Evolutionary conservation across 1,140 invertebrate genomes (phyloP), one percentile per base, ranked within the genome.

Genomic region (Pseudoatta argentina): DNA sequence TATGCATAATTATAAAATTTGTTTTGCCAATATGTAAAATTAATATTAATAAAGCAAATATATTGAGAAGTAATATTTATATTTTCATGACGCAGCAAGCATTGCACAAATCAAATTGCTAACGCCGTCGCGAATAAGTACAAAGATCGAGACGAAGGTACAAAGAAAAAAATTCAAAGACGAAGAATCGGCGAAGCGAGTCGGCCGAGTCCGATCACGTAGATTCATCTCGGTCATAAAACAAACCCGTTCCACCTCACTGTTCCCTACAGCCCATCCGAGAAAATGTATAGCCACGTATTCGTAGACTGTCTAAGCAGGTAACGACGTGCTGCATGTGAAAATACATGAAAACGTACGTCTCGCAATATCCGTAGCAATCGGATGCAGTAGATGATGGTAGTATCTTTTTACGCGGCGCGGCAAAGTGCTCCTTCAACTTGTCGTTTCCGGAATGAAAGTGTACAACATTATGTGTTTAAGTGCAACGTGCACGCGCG

Each of bases 201-300:
- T 55, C 18, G 30, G 44, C 10, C 21, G 66, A 92, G 88, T 91
- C 93, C 88, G 91, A 91, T 93, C 93, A 93, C 92, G 93, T 93
- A 91, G 86, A 87, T 90, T 91, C 92, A 93, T 93, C 91, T 91
- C 34, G 79, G 78, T 88, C 90, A 82, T 93, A 93, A 93, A 93
- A 91, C 93, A 93, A 90, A 81, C 82, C 78, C 88, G 82, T 82
- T 55, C 66, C 83, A 44, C 34, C 24, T 82, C 85, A 51, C 64
- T 27, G 73, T 63, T 61, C 71, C 64, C 53, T 77, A 73, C 44
- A 27, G 63, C 21, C 63, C 63, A 77, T 76, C 83, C 57, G n/a
- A 24, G 24, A 21, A 27, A 57, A 71, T 53, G 76, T 88, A 88
- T 34, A 85, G 75, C 75, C n/a, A 53, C 51, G 55, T 81, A 55